These are phyloP conservation scores for Fregetta grallaria DNA, from an alignment of 2,113 vertebrate genomes.

Conservation along the genomic window DNA sequence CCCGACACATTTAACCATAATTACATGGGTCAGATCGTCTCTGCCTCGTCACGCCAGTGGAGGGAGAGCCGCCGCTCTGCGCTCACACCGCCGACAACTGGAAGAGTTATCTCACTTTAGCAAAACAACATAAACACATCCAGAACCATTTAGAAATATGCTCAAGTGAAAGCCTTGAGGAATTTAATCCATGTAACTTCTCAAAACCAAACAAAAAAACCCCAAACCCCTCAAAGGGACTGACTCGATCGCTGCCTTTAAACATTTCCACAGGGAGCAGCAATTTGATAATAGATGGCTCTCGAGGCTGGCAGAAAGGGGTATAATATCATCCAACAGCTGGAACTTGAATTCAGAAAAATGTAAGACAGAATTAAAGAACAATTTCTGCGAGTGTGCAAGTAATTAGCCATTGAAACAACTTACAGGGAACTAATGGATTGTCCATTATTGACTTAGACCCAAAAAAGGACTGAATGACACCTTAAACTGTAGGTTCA, in stretches of 20 bases:
- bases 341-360: background rate
- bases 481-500: background rate
- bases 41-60: background rate
- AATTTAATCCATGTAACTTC: background rate
- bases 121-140: background rate
- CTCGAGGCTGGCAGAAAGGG: background rate
- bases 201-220: background rate
- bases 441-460: background rate
- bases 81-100: background rate
- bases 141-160: background rate
- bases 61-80: background rate
- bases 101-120: background rate
- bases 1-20: slow-evolving; percentile 7
- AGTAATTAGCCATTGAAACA: slow-evolving; percentile 19
- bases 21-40: slow-evolving; percentile 7
- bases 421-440: slow-evolving; percentile 11
- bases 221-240: background rate
- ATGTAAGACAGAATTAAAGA: slow-evolving; percentile 23
- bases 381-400: slow-evolving; percentile 35
- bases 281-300: slow-evolving; percentile 9
- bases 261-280: background rate
- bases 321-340: slow-evolving; percentile 1
- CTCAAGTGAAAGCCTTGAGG: background rate
- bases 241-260: background rate
- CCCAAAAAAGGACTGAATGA: background rate